Conservation (phyloP, 2,888 invertebrate genomes). For the Melinaea menophilus region DNA sequence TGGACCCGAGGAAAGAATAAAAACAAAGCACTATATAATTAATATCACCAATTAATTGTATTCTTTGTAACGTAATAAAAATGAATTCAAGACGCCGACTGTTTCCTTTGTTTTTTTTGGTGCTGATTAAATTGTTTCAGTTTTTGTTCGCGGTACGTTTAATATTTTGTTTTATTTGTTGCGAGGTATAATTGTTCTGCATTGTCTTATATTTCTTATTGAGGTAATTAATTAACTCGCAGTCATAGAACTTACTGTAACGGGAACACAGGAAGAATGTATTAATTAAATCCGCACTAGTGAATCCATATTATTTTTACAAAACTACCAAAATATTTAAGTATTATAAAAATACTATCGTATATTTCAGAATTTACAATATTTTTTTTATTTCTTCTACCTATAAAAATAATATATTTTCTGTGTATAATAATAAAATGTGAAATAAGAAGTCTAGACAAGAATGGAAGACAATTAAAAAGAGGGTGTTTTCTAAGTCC, state of each 20-base stretch:
- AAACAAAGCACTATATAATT: slow-evolving; percentile 69
- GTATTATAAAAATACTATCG: too few relatives aligned
- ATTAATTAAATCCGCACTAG: neutral
- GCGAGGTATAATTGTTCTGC: slow-evolving; percentile 21
- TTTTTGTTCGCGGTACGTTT: slow-evolving; percentile 40
- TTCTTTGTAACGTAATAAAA: slow-evolving; percentile 55
- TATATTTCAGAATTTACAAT: too few relatives aligned
- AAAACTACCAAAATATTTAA: too few relatives aligned
- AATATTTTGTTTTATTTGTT: slow-evolving; percentile 30
- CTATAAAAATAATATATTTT: too few relatives aligned
- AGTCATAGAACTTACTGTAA: neutral
- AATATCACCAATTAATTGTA: slow-evolving; percentile 70
- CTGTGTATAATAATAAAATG: neutral
- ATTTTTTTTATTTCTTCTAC: too few relatives aligned
- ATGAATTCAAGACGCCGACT: slow-evolving; percentile 35
- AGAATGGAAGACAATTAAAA: slow-evolving; percentile 60
- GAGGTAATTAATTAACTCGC: neutral
- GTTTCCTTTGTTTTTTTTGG: slow-evolving; percentile 41
- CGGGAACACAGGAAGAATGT: neutral
- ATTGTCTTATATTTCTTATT: slow-evolving; percentile 23
- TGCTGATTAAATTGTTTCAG: slow-evolving; percentile 39
- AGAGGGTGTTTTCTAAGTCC: slow-evolving; percentile 59
- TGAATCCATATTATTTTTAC: too few relatives aligned
- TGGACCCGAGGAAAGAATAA: slow-evolving; percentile 42
- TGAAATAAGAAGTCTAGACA: slow-evolving; percentile 21